Percentiles rank a stretch among this genome's conserved stretches.
phyloP scores from a whole-genome alignment of 1,140 invertebrate species.

The Micrasema longulum region DNA sequence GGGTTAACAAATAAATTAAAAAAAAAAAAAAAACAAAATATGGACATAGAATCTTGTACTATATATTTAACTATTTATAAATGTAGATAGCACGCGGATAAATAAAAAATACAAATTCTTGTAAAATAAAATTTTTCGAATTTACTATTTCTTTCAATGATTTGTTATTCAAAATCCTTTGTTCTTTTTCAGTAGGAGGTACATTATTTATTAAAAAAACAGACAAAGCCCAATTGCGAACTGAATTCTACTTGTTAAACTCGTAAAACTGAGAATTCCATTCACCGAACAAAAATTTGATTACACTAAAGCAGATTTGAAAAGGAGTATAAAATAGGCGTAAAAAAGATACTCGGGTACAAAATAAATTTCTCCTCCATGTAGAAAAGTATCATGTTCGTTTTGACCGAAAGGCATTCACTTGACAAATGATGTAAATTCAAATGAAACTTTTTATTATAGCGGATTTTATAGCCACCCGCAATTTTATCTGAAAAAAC shows the following conservation, averaged over 20 bases:
- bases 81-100: no score
- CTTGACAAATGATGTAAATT: constrained; percentile 47
- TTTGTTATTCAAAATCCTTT: no score
- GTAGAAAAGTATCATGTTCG: constrained; percentile 33
- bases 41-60: no score
- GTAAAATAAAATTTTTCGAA: no score
- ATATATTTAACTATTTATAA: no score
- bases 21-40: no score
- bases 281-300: constrained; percentile 30
- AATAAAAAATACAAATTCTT: no score
- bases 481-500: constrained; percentile 12
- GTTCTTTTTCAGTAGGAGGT: no score
- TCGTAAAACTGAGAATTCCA: constrained; percentile 30
- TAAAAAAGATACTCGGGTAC: constrained; percentile 15
- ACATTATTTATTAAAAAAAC: no score
- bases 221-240: constrained; percentile 9
- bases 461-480: constrained; percentile 20
- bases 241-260: constrained; percentile 19
- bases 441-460: constrained; percentile 49
- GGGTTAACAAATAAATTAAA: no score
- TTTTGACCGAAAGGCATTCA: constrained; percentile 48
- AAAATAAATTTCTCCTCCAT: constrained; percentile 7
- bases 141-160: no score
- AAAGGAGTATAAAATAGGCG: constrained; percentile 15
- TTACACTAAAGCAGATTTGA: constrained; percentile 31